Evolutionary conservation across 2,797 vertebrate genomes (phyloP), one percentile per base, ranked within the genome.

Genomic region (Acanthis flammea): DNA sequence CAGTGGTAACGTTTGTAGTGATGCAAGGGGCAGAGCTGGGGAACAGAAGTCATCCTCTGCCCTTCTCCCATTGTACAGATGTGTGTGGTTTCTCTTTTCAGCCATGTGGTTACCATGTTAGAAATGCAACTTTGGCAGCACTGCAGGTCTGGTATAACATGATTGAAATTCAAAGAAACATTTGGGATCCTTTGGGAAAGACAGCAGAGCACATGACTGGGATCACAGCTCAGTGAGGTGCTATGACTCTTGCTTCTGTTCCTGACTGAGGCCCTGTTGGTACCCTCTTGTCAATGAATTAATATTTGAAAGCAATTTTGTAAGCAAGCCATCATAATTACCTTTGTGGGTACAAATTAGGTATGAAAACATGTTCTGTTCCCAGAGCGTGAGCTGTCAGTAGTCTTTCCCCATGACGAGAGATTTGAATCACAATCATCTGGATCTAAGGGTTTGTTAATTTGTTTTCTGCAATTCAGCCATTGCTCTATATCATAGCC

Each of bases 151-250:
- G 78, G 19, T 51, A 25, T 12, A 58, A 48, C 30, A 2, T 55
- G 33, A 60, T n/a, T 71, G 21, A 47, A 47, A 80, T 68, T 54
- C 44, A 66, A 24, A 81, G 35, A 79, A 92, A 70, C 22, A 6
- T 35, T 62, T 63, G 41, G 28, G 39, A 88, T 88, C 62, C 73
- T 60, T 54, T 72, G 61, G 62, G 37, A 75, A 74, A 39, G 33
- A 30, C 0, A 66, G 7, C 37, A 37, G 68, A 31, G 19, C 27
- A n/a, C 0, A 0, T 60, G 51, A 31, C 18, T 17, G 51, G 54
- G 47, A 55, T n/a, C 1, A 0, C 10, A 42, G 16, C 57, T 88
- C 35, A 21, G 39, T 44, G 47, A 65, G 31, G 11, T 76, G 15
- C 35, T 22, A 4, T 39, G 39, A 31, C 44, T 82, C 76, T 14